Conservation (phyloP, 2,888 invertebrate genomes). For the Encarsia formosa region DNA sequence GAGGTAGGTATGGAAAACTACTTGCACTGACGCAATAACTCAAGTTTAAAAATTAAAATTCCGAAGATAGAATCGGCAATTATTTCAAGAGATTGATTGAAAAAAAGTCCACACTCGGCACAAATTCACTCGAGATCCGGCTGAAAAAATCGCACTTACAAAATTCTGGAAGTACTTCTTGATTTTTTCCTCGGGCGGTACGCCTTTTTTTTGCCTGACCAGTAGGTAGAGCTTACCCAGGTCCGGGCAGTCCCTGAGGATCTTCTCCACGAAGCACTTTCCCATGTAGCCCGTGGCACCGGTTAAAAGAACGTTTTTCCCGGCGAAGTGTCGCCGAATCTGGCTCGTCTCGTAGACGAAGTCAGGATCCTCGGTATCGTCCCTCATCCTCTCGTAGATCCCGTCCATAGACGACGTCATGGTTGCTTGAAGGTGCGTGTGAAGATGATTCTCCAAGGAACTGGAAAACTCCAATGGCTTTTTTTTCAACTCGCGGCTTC, state of each 20-base stretch:
- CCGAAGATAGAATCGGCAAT: no score
- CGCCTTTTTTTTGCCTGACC: constrained; percentile 22
- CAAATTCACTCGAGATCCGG: no score
- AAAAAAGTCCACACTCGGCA: no score
- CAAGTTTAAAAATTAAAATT: no score
- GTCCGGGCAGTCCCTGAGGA: constrained; percentile 33
- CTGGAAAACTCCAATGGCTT: no score
- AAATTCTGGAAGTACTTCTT: constrained; percentile 27
- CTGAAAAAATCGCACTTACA: no score
- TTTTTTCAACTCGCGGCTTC: no score
- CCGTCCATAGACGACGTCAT: constrained; percentile 17
- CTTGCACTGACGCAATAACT: no score
- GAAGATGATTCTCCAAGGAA: no score
- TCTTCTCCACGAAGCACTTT: constrained; percentile 36
- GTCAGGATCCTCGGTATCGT: constrained; percentile 19
- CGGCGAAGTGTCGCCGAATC: constrained; percentile 34
- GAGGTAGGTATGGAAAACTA: no score
- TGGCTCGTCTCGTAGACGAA: constrained; percentile 25
- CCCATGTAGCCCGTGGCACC: constrained; percentile 37
- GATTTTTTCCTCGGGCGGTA: constrained; percentile 20
- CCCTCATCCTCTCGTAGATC: constrained; percentile 32
- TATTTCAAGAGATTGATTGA: no score
- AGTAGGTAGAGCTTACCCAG: constrained; percentile 34
- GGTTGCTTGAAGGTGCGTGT: no score
- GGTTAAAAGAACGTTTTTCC: constrained; percentile 35